Conservation (phyloP, 1,140 invertebrate genomes). For the Triops longicaudatus region DNA sequence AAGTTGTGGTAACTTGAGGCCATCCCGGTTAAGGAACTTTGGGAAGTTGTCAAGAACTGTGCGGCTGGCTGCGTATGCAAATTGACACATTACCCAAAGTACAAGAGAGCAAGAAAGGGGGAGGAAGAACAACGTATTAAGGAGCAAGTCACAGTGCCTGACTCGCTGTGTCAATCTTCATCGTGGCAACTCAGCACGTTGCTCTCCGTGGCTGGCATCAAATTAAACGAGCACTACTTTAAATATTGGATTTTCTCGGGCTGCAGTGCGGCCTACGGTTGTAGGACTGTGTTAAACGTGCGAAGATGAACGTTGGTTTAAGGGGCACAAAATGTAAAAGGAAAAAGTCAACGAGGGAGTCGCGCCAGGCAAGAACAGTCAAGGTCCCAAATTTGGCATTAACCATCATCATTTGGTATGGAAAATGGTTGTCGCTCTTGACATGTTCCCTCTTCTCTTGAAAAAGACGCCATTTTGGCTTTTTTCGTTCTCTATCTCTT, state of each 20-base stretch:
- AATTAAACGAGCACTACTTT: background rate
- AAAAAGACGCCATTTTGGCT: slow-evolving; percentile 11
- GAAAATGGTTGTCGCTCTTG: slow-evolving; percentile 11
- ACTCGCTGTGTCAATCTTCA: slow-evolving; percentile 9
- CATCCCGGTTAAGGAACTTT: background rate
- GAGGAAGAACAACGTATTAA: background rate
- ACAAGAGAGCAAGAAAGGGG: background rate
- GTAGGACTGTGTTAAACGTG: background rate
- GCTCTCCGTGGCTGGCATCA: background rate
- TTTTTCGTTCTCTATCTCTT: background rate
- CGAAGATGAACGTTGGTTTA: background rate
- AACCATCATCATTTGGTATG: slow-evolving; percentile 11
- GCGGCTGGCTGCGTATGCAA: background rate
- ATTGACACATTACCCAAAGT: background rate
- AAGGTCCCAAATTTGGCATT: background rate
- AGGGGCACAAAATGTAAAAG: no score
- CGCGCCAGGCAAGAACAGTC: background rate
- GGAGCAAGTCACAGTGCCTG: background rate
- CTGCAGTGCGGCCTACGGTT: background rate
- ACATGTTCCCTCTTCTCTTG: slow-evolving; percentile 7
- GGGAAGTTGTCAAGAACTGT: background rate
- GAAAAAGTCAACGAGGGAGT: background rate
- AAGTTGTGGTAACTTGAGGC: slow-evolving; percentile 5
- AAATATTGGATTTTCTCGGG: background rate
- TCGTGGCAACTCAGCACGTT: background rate